Conservation (phyloP, 1,140 invertebrate species). For the Heliconius melpomene region DNA sequence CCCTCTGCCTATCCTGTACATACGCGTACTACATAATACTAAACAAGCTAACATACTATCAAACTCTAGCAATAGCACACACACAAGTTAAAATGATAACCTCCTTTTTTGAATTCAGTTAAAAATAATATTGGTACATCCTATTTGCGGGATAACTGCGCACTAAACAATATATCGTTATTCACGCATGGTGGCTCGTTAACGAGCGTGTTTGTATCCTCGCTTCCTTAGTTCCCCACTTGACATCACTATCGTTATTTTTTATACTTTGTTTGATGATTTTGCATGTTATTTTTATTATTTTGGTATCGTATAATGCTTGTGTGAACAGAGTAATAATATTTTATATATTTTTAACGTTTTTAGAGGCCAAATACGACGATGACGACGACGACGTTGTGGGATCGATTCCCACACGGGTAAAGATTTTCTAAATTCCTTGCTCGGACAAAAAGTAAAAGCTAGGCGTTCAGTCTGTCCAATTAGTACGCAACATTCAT, state of each 20-base stretch:
- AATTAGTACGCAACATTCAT: no score
- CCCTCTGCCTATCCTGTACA: no score
- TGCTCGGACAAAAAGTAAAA: no score
- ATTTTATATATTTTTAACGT: not conserved
- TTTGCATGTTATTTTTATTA: constrained; percentile 13
- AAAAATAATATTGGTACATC: not conserved
- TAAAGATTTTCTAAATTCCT: no score
- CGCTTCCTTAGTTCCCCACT: constrained; percentile 6
- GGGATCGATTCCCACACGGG: no score
- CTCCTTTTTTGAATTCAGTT: not conserved
- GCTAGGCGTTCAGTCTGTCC: no score
- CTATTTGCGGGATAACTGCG: not conserved
- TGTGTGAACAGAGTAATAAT: not conserved
- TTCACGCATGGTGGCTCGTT: not conserved
- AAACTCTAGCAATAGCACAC: no score
- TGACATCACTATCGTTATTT: constrained; percentile 5
- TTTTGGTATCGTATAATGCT: not conserved
- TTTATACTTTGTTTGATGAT: constrained; percentile 6
- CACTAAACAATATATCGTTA: not conserved
- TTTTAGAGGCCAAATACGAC: not conserved
- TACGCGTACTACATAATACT: no score
- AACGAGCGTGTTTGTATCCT: constrained; percentile 9
- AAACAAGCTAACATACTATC: no score
- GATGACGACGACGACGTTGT: no score
- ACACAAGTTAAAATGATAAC: no score